Evolutionary conservation across 2,113 vertebrate species (phyloP), one percentile per base, ranked within the genome.

Genomic region (Hypomesus transpacificus): DNA sequence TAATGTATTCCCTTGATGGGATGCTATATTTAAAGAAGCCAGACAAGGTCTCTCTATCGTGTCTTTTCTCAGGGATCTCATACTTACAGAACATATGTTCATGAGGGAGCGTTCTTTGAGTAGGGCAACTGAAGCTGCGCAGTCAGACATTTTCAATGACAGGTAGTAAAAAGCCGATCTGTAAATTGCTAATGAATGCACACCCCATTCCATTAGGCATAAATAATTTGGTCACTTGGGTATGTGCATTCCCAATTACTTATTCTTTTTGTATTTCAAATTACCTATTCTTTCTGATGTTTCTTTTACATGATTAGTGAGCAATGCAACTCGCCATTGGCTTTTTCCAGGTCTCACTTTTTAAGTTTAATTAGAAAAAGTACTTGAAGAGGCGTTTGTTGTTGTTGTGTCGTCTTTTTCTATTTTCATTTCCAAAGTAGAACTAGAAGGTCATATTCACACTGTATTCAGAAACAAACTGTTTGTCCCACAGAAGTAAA

Each of bases 211-310:
- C 89, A 91, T 92, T 90, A 92, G 87, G 91, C 90, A 92, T 92
- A 92, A 90, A 93, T 93, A 92, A 92, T 92, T 88, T 90, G 91
- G 89, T 89, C 92, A 89, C 91, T 89, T 91, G 91, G 90, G 91
- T 91, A 85, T 73, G 73, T 76, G 80, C 87, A 34, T 90, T 87
- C 84, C 87, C 90, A 90, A 85, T 85, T 85, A 87, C 77, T 69
- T 76, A 85, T 85, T 85, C 80, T 78, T 85, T 86, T 82, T 87
- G 85, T 82, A 80, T 82, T 82, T 70, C 75, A 82, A 82, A 87
- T 87, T 82, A 92, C 90, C 87, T 89, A 93, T 92, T 93, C 91
- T 90, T 92, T 92, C 83, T 90, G 91, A 92, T 92, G 91, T 92
- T 92, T 89, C 86, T 88, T 87, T 88, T 87, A 89, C 85, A 87